phyloP scores from a whole-genome alignment of 2,113 vertebrate species.

The Nibea coibor region DNA sequence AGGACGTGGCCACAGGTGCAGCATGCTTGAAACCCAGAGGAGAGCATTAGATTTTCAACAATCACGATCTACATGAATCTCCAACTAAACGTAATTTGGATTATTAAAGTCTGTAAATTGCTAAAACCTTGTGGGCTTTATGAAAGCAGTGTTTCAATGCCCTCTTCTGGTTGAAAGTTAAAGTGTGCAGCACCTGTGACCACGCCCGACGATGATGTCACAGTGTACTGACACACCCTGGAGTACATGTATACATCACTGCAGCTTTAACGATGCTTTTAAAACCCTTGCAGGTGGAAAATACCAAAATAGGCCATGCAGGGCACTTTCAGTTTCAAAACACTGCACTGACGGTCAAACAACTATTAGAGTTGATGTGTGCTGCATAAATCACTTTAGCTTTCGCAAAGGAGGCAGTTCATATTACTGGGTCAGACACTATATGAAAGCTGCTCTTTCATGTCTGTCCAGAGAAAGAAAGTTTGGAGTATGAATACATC shows the following conservation, averaged over 20 bases:
- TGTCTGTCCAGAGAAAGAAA: not conserved
- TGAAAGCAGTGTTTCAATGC: too few species aligned
- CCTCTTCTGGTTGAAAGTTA: too few species aligned
- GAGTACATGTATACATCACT: not conserved
- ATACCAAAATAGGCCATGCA: not conserved
- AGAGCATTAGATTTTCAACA: too few species aligned
- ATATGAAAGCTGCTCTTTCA: not conserved
- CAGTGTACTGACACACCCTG: too few species aligned
- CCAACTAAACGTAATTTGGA: too few species aligned
- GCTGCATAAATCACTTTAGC: not conserved
- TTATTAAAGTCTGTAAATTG: too few species aligned
- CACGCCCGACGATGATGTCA: too few species aligned
- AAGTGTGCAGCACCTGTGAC: too few species aligned
- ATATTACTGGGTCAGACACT: not conserved
- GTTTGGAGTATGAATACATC: not conserved
- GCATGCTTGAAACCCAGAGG: too few species aligned
- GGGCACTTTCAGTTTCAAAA: not conserved
- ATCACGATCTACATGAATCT: too few species aligned
- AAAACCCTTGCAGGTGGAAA: not conserved
- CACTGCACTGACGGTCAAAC: not conserved
- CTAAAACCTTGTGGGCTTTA: too few species aligned
- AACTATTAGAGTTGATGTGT: not conserved
- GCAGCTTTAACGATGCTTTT: not conserved
- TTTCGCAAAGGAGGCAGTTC: not conserved
- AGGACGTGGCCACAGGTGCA: not conserved